These are phyloP conservation scores for Sebastiscus albofasciatus DNA, from an alignment of 2,797 vertebrate genomes.

Conservation along the genomic window DNA sequence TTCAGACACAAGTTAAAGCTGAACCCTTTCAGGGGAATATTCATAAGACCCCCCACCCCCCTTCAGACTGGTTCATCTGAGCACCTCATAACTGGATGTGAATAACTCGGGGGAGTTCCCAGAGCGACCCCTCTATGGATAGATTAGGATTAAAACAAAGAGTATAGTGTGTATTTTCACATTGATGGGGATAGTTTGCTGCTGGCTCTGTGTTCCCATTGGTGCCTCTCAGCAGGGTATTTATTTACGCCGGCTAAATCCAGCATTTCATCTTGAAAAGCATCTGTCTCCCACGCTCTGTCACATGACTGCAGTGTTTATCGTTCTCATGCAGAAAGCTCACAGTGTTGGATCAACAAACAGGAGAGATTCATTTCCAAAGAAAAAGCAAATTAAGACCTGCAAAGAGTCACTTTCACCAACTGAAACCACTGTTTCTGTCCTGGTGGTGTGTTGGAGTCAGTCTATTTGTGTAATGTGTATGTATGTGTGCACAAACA, in stretches of 20 bases:
- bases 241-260: constrained; percentile 58
- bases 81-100: neutral
- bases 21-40: neutral
- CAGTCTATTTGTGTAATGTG: too few species aligned
- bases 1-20: neutral
- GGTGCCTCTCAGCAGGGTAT: constrained; percentile 51
- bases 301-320: constrained; percentile 71
- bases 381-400: constrained; percentile 32
- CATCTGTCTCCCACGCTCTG: constrained; percentile 74
- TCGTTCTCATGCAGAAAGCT: constrained; percentile 55
- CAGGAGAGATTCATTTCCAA: constrained; percentile 34
- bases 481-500: neutral
- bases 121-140: neutral
- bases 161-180: neutral
- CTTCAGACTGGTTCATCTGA: neutral
- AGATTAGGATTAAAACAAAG: neutral
- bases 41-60: neutral
- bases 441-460: neutral
- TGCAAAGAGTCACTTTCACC: neutral
- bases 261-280: constrained; percentile 74
- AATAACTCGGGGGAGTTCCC: neutral
- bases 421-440: neutral
- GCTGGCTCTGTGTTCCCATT: constrained; percentile 12
- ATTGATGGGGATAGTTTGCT: constrained; percentile 6
- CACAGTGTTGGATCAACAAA: constrained; percentile 68